These are phyloP conservation scores for Apaloderma vittatum DNA, from an alignment of 2,113 vertebrate genomes.

Conservation along the genomic window DNA sequence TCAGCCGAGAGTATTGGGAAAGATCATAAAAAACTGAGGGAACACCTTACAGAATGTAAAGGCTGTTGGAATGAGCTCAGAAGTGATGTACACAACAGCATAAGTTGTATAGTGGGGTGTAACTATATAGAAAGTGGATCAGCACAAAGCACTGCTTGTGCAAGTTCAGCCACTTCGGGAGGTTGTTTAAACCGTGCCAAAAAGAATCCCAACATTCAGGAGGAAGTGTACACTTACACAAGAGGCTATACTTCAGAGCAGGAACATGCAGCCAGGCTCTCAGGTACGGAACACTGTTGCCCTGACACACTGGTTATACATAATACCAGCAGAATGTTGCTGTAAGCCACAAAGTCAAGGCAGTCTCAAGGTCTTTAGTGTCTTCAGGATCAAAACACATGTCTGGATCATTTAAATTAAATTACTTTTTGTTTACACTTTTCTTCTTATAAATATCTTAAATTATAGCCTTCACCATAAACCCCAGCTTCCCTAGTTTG, in stretches of 20 bases:
- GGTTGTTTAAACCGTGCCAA: background rate
- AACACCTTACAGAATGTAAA: background rate
- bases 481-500: background rate
- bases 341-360: background rate
- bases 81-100: rapidly evolving
- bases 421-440: background rate
- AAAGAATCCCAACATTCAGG: background rate
- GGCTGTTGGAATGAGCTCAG: background rate
- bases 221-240: background rate
- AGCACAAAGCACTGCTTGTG: background rate
- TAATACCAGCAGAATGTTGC: background rate
- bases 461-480: background rate
- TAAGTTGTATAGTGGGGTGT: background rate
- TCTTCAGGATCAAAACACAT: background rate
- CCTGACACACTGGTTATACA: background rate
- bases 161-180: background rate
- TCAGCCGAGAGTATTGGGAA: background rate
- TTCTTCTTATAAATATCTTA: background rate
- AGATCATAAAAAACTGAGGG: background rate
- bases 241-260: background rate
- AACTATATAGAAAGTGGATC: background rate
- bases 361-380: background rate
- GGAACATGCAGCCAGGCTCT: background rate
- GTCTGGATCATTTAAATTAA: background rate
- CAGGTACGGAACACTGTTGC: background rate